These are phyloP conservation scores for Sparus aurata DNA, from an alignment of 2,797 vertebrate genomes.

Conservation along the genomic window DNA sequence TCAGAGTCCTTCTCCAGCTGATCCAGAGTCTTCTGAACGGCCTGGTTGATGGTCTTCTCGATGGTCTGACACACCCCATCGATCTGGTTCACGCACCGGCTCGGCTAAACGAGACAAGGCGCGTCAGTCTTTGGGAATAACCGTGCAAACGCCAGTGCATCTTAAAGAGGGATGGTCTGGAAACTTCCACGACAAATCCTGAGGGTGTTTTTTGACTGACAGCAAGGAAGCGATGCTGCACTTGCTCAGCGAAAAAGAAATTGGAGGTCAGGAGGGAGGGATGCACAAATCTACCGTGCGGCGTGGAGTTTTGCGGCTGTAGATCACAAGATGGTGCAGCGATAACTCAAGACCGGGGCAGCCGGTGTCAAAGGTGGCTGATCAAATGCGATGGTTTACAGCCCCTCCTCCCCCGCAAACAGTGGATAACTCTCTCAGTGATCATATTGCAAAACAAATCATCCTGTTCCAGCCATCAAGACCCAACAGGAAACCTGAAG, in stretches of 20 bases:
- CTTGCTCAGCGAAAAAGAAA: constrained; percentile 61
- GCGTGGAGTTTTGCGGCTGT: constrained; percentile 45
- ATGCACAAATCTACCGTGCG: constrained; percentile 52
- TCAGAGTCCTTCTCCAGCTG: constrained; percentile 88
- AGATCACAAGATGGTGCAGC: constrained; percentile 62
- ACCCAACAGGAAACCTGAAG: constrained; percentile 21
- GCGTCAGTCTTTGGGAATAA: background rate
- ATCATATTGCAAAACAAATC: constrained; percentile 48
- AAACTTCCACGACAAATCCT: constrained; percentile 35
- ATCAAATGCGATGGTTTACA: constrained; percentile 66
- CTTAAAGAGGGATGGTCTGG: constrained; percentile 1
- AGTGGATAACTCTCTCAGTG: constrained; percentile 46
- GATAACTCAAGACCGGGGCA: constrained; percentile 58
- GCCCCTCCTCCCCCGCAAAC: constrained; percentile 1
- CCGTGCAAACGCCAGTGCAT: constrained; percentile 2
- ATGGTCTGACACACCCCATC: constrained; percentile 87
- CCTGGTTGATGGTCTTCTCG: constrained; percentile 89
- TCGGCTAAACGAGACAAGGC: constrained; percentile 75
- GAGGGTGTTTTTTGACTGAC: constrained; percentile 48
- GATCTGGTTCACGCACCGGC: constrained; percentile 88
- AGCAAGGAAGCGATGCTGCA: constrained; percentile 53
- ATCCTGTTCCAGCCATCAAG: constrained; percentile 35
- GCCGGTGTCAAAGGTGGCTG: constrained; percentile 47
- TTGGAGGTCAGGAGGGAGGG: constrained; percentile 27
- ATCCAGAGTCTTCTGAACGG: constrained; percentile 87